Evolutionary conservation across 1,140 invertebrate species (phyloP).

Genomic region (Anthonomus grandis): DNA sequence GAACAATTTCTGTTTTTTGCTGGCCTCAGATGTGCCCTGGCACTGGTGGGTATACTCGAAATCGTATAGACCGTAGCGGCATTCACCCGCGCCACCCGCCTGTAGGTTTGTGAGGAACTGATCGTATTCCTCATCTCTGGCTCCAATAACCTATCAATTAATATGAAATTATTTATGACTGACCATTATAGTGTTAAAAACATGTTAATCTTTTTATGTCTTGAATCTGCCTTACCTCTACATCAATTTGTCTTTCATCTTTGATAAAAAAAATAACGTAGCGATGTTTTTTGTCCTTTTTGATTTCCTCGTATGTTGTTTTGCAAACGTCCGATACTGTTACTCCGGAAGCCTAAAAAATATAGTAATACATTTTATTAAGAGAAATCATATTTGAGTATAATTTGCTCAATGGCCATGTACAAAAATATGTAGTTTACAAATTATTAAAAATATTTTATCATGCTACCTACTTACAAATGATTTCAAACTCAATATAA

Average conservation of each 20-base stretch:
- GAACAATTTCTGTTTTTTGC: constrained; percentile 93
- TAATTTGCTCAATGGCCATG: background rate
- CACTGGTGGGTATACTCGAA: constrained; percentile 95
- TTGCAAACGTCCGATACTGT: constrained; percentile 93
- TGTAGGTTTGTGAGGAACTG: constrained; percentile 87
- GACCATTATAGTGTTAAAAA: no score
- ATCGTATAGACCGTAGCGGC: constrained; percentile 92
- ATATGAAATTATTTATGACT: no score
- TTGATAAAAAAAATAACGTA: constrained; percentile 95
- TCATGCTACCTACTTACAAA: background rate
- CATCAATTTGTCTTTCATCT: constrained; percentile 91
- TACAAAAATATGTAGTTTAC: background rate
- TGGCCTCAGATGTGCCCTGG: constrained; percentile 88
- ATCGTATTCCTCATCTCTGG: constrained; percentile 83
- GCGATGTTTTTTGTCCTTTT: constrained; percentile 95
- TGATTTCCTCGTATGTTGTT: constrained; percentile 93
- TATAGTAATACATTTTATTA: constrained; percentile 2
- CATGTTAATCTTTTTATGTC: no score
- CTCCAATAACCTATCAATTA: no score
- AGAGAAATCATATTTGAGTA: background rate
- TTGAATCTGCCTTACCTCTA: constrained; percentile 55
- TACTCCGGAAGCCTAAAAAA: constrained; percentile 84
- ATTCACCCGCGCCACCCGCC: constrained; percentile 83
- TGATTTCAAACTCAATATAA: constrained; percentile 8
- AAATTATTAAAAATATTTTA: background rate